These are phyloP conservation scores for Coptodon bakossiorum DNA, from an alignment of 2,113 vertebrate genomes.

Conservation along the genomic window DNA sequence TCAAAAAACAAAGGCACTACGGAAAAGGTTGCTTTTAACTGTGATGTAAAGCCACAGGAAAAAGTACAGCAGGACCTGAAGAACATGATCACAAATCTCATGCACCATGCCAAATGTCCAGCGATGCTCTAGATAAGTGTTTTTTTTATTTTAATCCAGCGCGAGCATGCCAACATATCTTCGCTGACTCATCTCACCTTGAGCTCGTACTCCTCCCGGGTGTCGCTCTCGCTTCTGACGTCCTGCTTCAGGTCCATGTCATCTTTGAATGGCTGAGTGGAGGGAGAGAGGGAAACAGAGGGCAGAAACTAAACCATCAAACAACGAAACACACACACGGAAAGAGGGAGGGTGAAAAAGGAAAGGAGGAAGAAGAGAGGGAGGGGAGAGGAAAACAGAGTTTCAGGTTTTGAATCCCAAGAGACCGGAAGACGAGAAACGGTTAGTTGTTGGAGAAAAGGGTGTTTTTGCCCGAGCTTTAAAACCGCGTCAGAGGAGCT, in stretches of 20 bases:
- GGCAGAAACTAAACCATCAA: conserved; percentile 80
- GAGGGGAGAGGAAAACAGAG: conserved; percentile 67
- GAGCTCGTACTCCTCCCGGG: conserved; percentile 91
- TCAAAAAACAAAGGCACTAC: background rate
- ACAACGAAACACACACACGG: conserved; percentile 72
- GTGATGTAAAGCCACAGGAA: background rate
- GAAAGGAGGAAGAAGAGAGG: conserved; percentile 55
- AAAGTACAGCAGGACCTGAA: background rate
- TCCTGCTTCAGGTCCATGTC: conserved; percentile 94
- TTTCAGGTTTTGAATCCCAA: conserved; percentile 67
- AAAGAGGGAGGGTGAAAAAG: conserved; percentile 61
- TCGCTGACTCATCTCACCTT: conserved; percentile 74
- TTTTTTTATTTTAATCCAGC: background rate
- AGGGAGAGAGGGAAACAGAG: conserved; percentile 78
- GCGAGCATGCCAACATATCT: background rate
- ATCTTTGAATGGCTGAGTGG: conserved; percentile 90
- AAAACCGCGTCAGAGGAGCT: background rate
- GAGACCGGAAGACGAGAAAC: conserved; percentile 48
- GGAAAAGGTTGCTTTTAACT: background rate
- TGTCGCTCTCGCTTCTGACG: conserved; percentile 85
- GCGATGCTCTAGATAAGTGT: background rate
- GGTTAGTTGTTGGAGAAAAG: background rate
- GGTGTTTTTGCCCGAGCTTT: background rate
- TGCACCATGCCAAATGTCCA: background rate
- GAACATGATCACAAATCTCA: conserved; percentile 6